Percentiles rank a stretch among this genome's conserved stretches.
These are phyloP conservation scores for Burhinus oedicnemus DNA, from an alignment of 2,113 vertebrate genomes.

Conservation along the genomic window DNA sequence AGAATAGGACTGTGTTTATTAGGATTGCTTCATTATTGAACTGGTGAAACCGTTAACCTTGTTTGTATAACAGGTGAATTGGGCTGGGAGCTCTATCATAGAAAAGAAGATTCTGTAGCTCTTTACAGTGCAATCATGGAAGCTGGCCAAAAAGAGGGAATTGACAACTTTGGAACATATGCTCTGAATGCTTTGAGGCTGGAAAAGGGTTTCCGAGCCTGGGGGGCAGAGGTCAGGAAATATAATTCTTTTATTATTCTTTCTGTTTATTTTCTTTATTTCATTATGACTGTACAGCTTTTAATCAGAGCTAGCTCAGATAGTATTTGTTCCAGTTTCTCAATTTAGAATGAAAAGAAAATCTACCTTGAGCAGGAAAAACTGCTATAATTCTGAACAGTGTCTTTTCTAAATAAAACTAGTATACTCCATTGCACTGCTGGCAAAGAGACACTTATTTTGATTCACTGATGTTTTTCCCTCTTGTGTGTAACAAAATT, in stretches of 20 bases:
- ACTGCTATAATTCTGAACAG: neutral
- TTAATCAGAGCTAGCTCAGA: neutral
- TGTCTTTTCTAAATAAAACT: neutral
- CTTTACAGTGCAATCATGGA: slow-evolving; percentile 88
- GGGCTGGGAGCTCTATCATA: slow-evolving; percentile 95
- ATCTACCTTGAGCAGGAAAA: neutral
- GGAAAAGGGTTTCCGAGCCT: slow-evolving; percentile 96
- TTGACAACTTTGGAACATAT: slow-evolving; percentile 93
- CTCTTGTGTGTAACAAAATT: neutral
- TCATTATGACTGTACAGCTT: neutral
- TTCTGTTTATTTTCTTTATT: neutral
- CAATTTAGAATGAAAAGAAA: neutral
- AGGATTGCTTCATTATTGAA: neutral
- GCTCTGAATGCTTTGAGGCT: slow-evolving; percentile 89
- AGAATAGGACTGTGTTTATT: neutral
- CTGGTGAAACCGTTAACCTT: neutral
- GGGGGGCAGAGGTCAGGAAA: slow-evolving; percentile 92
- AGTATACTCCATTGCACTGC: neutral
- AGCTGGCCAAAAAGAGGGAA: slow-evolving; percentile 89
- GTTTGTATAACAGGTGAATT: slow-evolving; percentile 85
- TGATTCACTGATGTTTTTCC: neutral
- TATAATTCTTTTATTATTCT: neutral
- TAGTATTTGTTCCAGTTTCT: neutral
- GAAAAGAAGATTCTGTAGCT: slow-evolving; percentile 79
- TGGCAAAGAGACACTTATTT: neutral